Conservation (phyloP, 2,797 vertebrate genomes). For the Enteromius paludinosus region DNA sequence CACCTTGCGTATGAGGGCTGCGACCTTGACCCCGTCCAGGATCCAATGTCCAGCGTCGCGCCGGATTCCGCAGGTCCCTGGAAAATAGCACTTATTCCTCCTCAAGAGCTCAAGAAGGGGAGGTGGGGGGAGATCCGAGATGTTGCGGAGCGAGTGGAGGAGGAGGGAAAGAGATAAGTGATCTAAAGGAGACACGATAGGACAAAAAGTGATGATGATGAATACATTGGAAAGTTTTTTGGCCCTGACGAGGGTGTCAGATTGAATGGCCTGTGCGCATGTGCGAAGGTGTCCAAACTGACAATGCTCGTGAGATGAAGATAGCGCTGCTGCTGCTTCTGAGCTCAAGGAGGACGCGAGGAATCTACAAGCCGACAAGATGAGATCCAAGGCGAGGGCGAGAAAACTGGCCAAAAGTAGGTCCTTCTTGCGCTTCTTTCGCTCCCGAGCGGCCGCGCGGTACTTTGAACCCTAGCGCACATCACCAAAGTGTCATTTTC, state of each 20-base stretch:
- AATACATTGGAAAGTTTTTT: slow-evolving; percentile 99
- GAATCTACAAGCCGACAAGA: slow-evolving; percentile 95
- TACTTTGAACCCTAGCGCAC: slow-evolving; percentile 64
- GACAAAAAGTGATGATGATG: slow-evolving; percentile 92
- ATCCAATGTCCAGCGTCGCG: slow-evolving; percentile 74
- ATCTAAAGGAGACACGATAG: slow-evolving; percentile 92
- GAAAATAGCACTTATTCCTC: slow-evolving; percentile 78
- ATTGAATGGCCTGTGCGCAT: slow-evolving; percentile 99
- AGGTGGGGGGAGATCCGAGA: slow-evolving; percentile 66
- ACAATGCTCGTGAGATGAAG: slow-evolving; percentile 99
- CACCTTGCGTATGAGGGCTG: slow-evolving; percentile 61
- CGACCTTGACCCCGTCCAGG: slow-evolving; percentile 78
- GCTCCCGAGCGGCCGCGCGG: slow-evolving; percentile 73
- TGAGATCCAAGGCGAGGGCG: slow-evolving; percentile 99
- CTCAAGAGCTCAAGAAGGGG: slow-evolving; percentile 85
- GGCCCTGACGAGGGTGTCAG: slow-evolving; percentile 98
- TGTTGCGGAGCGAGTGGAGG: slow-evolving; percentile 73
- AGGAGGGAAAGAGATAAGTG: slow-evolving; percentile 91
- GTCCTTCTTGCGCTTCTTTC: slow-evolving; percentile 80
- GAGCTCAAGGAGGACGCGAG: slow-evolving; percentile 96
- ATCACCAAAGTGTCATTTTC: slow-evolving; percentile 78
- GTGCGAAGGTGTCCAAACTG: slow-evolving; percentile 99
- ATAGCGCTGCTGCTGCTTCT: slow-evolving; percentile 98
- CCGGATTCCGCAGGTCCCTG: slow-evolving; percentile 74
- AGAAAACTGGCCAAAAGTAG: slow-evolving; percentile 99